A percentile compares a stretch with the other conserved stretches of the same genome.
These are phyloP conservation scores for Pelvicachromis taeniatus DNA, from an alignment of 2,113 vertebrate genomes.

Conservation along the genomic window DNA sequence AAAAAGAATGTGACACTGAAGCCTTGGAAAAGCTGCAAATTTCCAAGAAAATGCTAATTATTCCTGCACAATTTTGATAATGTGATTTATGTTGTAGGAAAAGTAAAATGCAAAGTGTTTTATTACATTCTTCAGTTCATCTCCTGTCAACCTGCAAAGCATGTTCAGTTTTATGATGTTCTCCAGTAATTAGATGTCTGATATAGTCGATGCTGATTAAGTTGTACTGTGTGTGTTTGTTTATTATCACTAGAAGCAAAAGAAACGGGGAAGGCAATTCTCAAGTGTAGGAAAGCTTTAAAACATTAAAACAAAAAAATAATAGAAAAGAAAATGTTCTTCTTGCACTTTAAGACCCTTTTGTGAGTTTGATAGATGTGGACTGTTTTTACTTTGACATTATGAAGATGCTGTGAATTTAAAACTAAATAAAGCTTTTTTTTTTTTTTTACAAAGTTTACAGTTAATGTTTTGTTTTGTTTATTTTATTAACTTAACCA, in stretches of 20 bases:
- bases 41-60: neutral
- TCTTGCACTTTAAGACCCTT: neutral
- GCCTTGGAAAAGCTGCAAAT: neutral
- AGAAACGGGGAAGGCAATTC: neutral
- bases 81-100: neutral
- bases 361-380: neutral
- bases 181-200: neutral
- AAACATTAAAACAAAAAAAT: neutral
- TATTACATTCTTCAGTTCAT: neutral
- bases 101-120: neutral
- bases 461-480: neutral
- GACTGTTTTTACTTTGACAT: neutral
- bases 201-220: neutral
- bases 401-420: neutral
- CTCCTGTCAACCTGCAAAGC: neutral
- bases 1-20: neutral
- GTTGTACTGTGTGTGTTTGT: neutral
- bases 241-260: neutral
- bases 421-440: neutral
- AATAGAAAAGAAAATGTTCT: accelerated
- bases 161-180: neutral
- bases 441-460: neutral
- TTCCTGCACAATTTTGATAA: neutral
- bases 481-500: neutral
- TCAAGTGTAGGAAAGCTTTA: neutral